Conservation (phyloP, 92 coral and sea anemone genomes). For the Porites evermanni region DNA sequence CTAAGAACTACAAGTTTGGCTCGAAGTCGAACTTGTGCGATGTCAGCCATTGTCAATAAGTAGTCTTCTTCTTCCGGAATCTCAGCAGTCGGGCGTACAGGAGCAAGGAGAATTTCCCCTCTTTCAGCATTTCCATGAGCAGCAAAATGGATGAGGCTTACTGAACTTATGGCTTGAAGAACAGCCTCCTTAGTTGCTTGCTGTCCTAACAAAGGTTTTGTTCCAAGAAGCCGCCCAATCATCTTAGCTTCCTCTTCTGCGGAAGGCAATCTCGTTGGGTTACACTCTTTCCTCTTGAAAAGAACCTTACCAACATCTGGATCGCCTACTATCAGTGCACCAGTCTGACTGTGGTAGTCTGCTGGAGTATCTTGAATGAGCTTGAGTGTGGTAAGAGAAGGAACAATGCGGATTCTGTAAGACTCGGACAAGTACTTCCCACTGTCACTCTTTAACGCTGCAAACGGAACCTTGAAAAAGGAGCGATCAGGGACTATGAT, state of each 20-base stretch:
- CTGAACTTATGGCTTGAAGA: not conserved
- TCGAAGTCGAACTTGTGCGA: not conserved
- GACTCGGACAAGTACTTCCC: conserved; percentile 5
- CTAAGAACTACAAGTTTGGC: conserved; percentile 3
- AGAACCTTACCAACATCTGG: conserved; percentile 13
- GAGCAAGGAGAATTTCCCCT: not conserved
- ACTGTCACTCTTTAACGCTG: conserved; percentile 2
- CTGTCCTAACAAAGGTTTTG: not conserved
- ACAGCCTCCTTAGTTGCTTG: conserved; percentile 1
- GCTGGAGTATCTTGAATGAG: conserved; percentile 21
- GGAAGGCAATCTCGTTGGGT: too few species aligned
- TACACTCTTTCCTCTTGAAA: not conserved
- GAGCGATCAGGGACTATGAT: conserved; percentile 13
- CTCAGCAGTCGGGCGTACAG: not conserved
- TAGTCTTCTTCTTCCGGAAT: conserved; percentile 3
- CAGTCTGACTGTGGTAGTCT: conserved; percentile 16
- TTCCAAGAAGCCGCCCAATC: not conserved
- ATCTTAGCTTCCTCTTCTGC: too few species aligned
- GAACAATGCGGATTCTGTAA: conserved; percentile 16
- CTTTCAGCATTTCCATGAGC: conserved; percentile 3
- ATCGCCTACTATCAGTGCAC: conserved; percentile 28
- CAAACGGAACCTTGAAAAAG: conserved; percentile 14
- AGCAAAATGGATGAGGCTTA: conserved; percentile 1
- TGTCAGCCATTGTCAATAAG: conserved; percentile 6
- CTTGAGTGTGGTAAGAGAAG: conserved; percentile 37